Evolutionary conservation across 23 tunicate species (phyloP).

Genomic region (Aplidium turbinatum): DNA sequence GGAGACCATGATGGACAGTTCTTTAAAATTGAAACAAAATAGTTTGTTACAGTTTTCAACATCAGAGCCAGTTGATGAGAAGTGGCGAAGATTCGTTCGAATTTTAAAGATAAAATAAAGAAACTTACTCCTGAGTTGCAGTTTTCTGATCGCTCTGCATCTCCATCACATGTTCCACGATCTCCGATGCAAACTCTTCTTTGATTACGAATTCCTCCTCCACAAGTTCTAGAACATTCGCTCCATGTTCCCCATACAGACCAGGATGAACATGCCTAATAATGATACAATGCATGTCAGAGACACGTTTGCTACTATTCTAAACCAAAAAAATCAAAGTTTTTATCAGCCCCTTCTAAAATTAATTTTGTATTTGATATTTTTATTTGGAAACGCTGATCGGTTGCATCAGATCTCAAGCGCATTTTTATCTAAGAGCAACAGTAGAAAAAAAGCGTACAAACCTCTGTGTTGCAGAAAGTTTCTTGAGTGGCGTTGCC

Average conservation of each 20-base stretch:
- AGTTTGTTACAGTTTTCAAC: neutral
- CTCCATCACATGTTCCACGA: slow-evolving; percentile 33
- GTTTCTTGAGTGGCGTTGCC: neutral
- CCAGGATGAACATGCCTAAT: slow-evolving; percentile 76
- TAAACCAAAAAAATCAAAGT: too few species aligned
- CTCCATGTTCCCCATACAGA: slow-evolving; percentile 68
- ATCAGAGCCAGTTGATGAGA: too few species aligned
- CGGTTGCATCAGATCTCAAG: too few species aligned
- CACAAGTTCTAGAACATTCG: slow-evolving; percentile 53
- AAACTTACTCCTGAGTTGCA: slow-evolving; percentile 42
- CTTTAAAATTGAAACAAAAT: too few species aligned
- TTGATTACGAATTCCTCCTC: slow-evolving; percentile 38
- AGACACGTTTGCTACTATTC: too few species aligned
- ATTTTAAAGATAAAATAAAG: neutral
- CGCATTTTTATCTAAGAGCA: too few species aligned
- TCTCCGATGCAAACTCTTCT: slow-evolving; percentile 48
- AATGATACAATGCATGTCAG: too few species aligned
- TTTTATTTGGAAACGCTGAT: too few species aligned
- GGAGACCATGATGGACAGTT: slow-evolving; percentile 18
- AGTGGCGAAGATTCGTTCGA: neutral
- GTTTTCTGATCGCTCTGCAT: slow-evolving; percentile 27
- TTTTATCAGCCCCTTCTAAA: too few species aligned
- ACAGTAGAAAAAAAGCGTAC: too few species aligned
- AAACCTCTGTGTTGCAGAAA: neutral
- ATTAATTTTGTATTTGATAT: too few species aligned